Evolutionary conservation across 2,113 vertebrate species (phyloP), one percentile per base, ranked within the genome.

Genomic region (Tapirus terrestris): DNA sequence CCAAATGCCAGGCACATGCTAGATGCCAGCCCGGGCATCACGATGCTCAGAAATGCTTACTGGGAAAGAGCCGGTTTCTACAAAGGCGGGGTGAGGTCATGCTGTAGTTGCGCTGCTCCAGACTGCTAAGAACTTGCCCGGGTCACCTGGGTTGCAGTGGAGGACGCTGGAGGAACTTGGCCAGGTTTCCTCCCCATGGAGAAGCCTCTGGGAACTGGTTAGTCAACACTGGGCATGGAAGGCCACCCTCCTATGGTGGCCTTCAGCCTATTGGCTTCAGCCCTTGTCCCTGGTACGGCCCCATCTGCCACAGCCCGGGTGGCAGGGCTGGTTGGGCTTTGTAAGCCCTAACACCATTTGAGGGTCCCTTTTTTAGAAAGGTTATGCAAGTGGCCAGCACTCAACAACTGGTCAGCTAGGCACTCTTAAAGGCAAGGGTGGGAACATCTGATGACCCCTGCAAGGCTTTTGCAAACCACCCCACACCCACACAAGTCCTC

Each of bases 361-460:
- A 43, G 17, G 21, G 56, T 29, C 53, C 72, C 84, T 77, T 73
- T 33, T 43, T 61, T 14, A 31, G 36, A 70, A 94, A 16, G 60
- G 53, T 48, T 33, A 3, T 60, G 5, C 45, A 25, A 68, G 36
- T 31, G 21, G 33, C 45, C 53, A 72, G 68, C 68, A n/a, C 63
- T 43, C 23, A 21, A 48, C 63, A 60, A 29, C 3, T 61, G 10
- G 73, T 14, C 51, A 31, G 25, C 8, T 8, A 89, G 23, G 73
- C 29, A 17, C 33, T 33, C 51, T 48, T 73, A 31, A 16, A 88
- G 33, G 51, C 25, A 39, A 53, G 36, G 5, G 60, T 2, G 23
- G 45, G 45, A 72, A 61, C 31, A 13, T 4, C 61, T 27, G 3
- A 43, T 27, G 3, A 43, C 4, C 1, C 8, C 39, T 0, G 0